Conservation (phyloP, 2,888 invertebrate genomes). For the Cerceris rybyensis region DNA sequence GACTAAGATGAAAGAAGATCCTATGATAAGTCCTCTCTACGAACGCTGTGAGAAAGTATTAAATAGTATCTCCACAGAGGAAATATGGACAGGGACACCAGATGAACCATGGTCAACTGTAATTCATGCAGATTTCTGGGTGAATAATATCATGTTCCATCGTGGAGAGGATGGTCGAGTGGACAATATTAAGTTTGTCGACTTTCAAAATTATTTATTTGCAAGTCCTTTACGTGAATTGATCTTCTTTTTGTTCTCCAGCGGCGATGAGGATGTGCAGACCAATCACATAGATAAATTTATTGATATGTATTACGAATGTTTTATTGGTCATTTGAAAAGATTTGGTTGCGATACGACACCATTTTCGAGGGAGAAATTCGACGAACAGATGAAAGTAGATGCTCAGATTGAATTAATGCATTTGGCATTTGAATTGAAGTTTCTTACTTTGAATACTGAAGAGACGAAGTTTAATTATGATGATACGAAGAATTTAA, state of each 20-base stretch:
- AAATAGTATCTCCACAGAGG: background rate
- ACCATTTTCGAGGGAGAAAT: slow-evolving; percentile 64
- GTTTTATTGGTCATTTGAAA: slow-evolving; percentile 76
- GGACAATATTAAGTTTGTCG: slow-evolving; percentile 84
- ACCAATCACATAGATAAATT: slow-evolving; percentile 82
- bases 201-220: slow-evolving; percentile 84
- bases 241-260: slow-evolving; percentile 84
- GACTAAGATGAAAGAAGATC: slow-evolving; percentile 65
- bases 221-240: slow-evolving; percentile 83
- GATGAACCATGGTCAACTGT: slow-evolving; percentile 83
- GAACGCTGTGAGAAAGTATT: slow-evolving; percentile 49
- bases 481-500: slow-evolving; percentile 29
- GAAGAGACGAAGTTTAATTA: slow-evolving; percentile 47
- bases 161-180: slow-evolving; percentile 79
- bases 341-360: slow-evolving; percentile 69
- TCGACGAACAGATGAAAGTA: slow-evolving; percentile 61
- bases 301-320: slow-evolving; percentile 83
- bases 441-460: slow-evolving; percentile 67
- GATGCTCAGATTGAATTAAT: slow-evolving; percentile 69
- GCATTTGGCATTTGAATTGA: slow-evolving; percentile 72
- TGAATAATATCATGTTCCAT: slow-evolving; percentile 85
- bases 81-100: slow-evolving; percentile 28
- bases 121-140: slow-evolving; percentile 85
- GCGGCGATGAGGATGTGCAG: slow-evolving; percentile 81
- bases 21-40: slow-evolving; percentile 68